These are phyloP conservation scores for Cyanoderma ruficeps DNA, from an alignment of 2,113 vertebrate species.

Conservation along the genomic window DNA sequence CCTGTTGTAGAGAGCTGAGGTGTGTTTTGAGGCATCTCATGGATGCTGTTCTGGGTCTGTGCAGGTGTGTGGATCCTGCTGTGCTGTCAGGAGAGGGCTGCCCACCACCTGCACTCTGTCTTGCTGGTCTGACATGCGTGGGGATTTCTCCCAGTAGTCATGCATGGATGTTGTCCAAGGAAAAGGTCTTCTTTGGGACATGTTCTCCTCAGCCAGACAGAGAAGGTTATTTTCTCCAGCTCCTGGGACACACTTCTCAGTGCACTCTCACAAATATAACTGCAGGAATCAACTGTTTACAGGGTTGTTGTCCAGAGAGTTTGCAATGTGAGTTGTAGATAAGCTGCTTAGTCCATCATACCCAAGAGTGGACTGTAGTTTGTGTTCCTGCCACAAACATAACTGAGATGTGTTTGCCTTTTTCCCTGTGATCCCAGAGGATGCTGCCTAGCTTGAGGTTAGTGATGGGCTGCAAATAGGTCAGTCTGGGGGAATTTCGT, in stretches of 20 bases:
- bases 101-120: not conserved
- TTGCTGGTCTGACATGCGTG: not conserved
- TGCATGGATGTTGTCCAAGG: not conserved
- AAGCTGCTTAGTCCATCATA: not conserved
- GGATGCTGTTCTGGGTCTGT: not conserved
- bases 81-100: not conserved
- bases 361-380: not conserved
- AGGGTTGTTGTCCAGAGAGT: not conserved
- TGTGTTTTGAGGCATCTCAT: not conserved
- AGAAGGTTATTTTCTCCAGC: not conserved
- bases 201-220: not conserved
- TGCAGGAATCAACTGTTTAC: not conserved
- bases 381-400: not conserved
- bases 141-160: not conserved
- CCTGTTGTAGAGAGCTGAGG: not conserved
- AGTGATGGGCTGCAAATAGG: not conserved
- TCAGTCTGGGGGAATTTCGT: not conserved
- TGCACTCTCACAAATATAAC: not conserved
- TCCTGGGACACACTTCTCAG: not conserved
- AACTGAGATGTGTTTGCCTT: not conserved
- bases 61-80: not conserved
- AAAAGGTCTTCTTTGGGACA: not conserved
- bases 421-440: not conserved
- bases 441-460: not conserved
- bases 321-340: not conserved